A percentile compares a stretch with the other conserved stretches of the same genome.
These are phyloP conservation scores for Yponomeuta plumbellus DNA, from an alignment of 2,888 invertebrate genomes.

Conservation along the genomic window DNA sequence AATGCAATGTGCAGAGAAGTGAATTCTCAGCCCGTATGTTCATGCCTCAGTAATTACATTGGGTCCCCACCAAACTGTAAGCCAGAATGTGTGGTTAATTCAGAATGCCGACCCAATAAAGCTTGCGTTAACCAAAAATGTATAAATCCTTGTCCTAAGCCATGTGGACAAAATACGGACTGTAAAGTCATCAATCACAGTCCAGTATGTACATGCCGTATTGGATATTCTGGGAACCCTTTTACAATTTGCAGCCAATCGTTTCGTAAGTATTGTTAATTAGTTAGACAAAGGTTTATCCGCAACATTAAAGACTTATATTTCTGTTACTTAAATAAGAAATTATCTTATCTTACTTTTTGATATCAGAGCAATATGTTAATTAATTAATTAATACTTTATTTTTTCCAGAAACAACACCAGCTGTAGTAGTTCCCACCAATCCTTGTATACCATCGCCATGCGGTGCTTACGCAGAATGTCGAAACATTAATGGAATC, in stretches of 20 bases:
- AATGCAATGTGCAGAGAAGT: slow-evolving; percentile 84
- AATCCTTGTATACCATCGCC: slow-evolving; percentile 85
- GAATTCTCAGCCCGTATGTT: slow-evolving; percentile 83
- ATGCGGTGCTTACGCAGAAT: slow-evolving; percentile 85
- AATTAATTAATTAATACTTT: slow-evolving; percentile 18
- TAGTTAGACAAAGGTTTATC: no score
- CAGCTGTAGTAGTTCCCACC: slow-evolving; percentile 49
- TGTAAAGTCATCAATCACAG: slow-evolving; percentile 84
- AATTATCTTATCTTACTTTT: neutral
- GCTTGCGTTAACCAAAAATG: slow-evolving; percentile 84
- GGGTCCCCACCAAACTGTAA: slow-evolving; percentile 80
- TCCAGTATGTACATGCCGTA: slow-evolving; percentile 82
- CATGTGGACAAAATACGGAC: slow-evolving; percentile 80
- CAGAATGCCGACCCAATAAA: slow-evolving; percentile 79
- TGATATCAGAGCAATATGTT: neutral
- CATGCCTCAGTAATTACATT: slow-evolving; percentile 80
- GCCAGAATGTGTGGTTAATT: slow-evolving; percentile 80
- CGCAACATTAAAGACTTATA: no score
- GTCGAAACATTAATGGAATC: slow-evolving; percentile 81
- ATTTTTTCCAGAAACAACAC: slow-evolving; percentile 44
- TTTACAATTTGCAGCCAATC: slow-evolving; percentile 78
- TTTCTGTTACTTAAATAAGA: no score
- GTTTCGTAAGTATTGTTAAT: slow-evolving; percentile 65
- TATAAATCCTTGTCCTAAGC: slow-evolving; percentile 80
- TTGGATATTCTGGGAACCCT: slow-evolving; percentile 81